phyloP scores from a whole-genome alignment of 2,888 invertebrate species.

The Panopea generosa region DNA sequence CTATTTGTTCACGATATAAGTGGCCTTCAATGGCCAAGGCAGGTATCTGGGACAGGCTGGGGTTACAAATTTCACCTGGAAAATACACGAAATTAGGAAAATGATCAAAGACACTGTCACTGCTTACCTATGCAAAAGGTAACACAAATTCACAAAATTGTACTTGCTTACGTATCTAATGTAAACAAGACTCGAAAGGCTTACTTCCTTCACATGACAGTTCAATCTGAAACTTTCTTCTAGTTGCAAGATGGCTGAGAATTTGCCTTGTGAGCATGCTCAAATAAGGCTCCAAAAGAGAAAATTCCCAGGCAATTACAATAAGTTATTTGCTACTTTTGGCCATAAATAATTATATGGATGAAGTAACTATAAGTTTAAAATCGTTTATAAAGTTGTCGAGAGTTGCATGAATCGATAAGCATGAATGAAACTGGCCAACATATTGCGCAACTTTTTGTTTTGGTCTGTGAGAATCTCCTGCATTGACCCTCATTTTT shows the following conservation, averaged over 20 bases:
- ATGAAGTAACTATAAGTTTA: no score
- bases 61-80: background rate
- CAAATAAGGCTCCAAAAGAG: constrained; percentile 26
- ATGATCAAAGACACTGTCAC: background rate
- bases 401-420: background rate
- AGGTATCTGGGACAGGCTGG: constrained; percentile 1
- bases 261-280: constrained; percentile 32
- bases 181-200: constrained; percentile 7
- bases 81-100: background rate
- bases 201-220: constrained; percentile 34
- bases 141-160: background rate
- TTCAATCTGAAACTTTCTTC: constrained; percentile 40
- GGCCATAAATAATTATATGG: no score
- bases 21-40: background rate
- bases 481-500: constrained; percentile 34
- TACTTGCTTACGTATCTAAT: background rate
- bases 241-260: constrained; percentile 67
- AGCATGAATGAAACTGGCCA: no score
- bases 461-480: constrained; percentile 26
- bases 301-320: constrained; percentile 19
- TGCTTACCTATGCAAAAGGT: background rate
- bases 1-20: no score
- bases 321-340: background rate
- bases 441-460: background rate
- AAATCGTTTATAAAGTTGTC: constrained; percentile 2